These are phyloP conservation scores for Semicossyphus pulcher DNA, from an alignment of 2,113 vertebrate genomes.

Conservation along the genomic window DNA sequence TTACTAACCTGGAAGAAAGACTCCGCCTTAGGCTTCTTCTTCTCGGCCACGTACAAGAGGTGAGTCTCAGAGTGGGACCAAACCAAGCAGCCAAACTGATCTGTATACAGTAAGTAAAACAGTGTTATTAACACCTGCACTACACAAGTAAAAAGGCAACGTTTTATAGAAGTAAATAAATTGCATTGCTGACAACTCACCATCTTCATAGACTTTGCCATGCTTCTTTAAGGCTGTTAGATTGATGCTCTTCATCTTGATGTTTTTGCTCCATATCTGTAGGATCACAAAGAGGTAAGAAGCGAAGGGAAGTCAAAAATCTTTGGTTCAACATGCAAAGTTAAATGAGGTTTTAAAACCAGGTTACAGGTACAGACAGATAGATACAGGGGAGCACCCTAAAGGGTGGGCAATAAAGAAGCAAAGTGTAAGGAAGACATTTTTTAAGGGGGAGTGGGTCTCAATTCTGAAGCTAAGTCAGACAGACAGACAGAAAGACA, in stretches of 20 bases:
- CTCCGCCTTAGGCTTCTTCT: conserved; percentile 91
- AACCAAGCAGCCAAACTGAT: conserved; percentile 94
- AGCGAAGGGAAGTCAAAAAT: not conserved
- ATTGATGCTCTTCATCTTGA: conserved; percentile 93
- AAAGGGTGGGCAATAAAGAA: not conserved
- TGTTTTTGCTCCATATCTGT: conserved; percentile 95
- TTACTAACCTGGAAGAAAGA: conserved; percentile 92
- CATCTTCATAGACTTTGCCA: conserved; percentile 91
- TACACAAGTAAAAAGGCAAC: not conserved
- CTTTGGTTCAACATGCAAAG: not conserved
- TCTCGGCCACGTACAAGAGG: conserved; percentile 96
- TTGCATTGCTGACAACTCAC: conserved; percentile 76
- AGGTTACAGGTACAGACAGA: not conserved
- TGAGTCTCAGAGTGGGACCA: conserved; percentile 99
- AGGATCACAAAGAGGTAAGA: conserved; percentile 9
- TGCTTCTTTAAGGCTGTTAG: conserved; percentile 92
- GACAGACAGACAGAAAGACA: not conserved
- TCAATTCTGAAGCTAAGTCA: not conserved
- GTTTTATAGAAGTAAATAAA: not conserved
- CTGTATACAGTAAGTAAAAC: conserved; percentile 71
- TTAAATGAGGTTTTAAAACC: not conserved
- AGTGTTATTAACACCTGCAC: not conserved
- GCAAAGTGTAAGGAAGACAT: not conserved
- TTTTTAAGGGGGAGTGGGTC: fast-evolving
- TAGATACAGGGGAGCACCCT: not conserved